Percentiles rank a stretch among this genome's conserved stretches.
These are phyloP conservation scores for Abramis brama DNA, from an alignment of 2,113 vertebrate species.

Conservation along the genomic window DNA sequence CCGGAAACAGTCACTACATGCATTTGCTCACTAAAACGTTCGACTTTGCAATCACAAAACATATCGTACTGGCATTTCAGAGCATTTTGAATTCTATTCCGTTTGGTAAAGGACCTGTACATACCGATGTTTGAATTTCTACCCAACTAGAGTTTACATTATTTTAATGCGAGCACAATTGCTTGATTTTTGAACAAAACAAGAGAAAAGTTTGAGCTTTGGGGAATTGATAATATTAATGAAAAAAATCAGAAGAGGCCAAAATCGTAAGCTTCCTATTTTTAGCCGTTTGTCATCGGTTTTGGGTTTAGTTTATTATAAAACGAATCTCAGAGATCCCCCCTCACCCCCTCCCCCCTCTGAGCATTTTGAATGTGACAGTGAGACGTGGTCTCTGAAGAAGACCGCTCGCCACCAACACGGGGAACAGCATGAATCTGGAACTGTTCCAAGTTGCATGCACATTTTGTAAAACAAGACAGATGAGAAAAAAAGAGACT, in stretches of 20 bases:
- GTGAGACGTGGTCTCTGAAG: constrained; percentile 68
- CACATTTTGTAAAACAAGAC: constrained; percentile 87
- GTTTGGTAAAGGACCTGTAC: constrained; percentile 46
- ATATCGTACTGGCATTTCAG: background rate
- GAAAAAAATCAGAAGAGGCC: constrained; percentile 55
- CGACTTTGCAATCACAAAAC: constrained; percentile 18
- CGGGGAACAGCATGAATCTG: constrained; percentile 94
- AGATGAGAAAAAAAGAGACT: constrained; percentile 84
- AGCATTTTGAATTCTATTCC: constrained; percentile 28
- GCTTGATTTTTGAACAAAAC: constrained; percentile 78
- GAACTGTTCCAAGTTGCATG: constrained; percentile 94
- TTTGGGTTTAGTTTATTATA: constrained; percentile 75
- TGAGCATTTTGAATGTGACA: constrained; percentile 77
- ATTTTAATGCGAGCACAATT: constrained; percentile 91
- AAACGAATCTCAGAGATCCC: constrained; percentile 67
- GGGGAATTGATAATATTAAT: constrained; percentile 63
- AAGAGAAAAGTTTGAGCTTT: constrained; percentile 6
- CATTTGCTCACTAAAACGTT: constrained; percentile 36
- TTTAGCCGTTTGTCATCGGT: constrained; percentile 72
- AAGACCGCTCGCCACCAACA: constrained; percentile 76
- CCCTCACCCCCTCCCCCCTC: constrained; percentile 66
- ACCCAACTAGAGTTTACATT: constrained; percentile 83
- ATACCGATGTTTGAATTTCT: constrained; percentile 67
- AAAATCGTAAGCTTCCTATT: constrained; percentile 57
- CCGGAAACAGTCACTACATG: background rate